These are phyloP conservation scores for Sitodiplosis mosellana DNA, from an alignment of 1,140 invertebrate genomes.

Conservation along the genomic window DNA sequence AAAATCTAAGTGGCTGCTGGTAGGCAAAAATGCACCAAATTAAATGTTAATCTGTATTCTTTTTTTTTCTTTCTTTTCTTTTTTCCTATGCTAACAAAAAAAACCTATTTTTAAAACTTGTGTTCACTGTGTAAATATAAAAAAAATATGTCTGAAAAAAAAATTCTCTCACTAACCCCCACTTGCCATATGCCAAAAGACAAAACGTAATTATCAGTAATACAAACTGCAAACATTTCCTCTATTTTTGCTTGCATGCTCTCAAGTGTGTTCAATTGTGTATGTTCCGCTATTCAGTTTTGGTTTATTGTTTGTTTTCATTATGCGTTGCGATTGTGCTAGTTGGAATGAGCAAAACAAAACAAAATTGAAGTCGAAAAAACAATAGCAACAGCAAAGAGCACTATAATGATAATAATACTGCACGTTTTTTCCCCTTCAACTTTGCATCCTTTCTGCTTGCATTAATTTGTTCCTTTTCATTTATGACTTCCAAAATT, in stretches of 20 bases:
- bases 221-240: neutral
- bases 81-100: neutral
- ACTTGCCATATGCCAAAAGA: neutral
- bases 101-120: neutral
- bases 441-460: too few species aligned
- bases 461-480: too few species aligned
- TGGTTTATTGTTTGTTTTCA: too few species aligned
- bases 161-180: neutral
- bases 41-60: neutral
- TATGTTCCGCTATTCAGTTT: too few species aligned
- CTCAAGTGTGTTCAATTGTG: neutral
- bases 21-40: conserved; percentile 1
- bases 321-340: too few species aligned
- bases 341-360: too few species aligned
- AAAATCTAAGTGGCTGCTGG: conserved; percentile 1
- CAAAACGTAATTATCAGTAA: neutral
- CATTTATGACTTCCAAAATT: too few species aligned
- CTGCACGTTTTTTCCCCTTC: too few species aligned
- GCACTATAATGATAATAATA: too few species aligned
- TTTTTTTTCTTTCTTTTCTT: neutral
- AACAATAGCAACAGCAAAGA: too few species aligned
- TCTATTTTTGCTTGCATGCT: neutral
- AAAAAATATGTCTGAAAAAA: neutral
- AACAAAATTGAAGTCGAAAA: too few species aligned
- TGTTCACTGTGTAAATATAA: neutral